Conservation (phyloP, 2,888 invertebrate genomes). For the Morinoia aosen region DNA sequence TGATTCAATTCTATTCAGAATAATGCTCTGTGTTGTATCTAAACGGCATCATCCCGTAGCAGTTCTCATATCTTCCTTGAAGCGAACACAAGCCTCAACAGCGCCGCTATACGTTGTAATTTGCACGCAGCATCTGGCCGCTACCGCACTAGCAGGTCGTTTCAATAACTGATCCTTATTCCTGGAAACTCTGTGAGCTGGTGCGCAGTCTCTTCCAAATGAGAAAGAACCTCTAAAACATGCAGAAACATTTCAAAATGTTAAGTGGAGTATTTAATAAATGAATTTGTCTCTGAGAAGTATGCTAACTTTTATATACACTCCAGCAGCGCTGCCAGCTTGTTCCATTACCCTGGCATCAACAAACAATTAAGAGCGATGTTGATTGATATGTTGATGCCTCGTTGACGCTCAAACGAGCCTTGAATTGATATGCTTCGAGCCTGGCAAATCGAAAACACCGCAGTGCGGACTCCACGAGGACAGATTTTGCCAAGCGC, state of each 20-base stretch:
- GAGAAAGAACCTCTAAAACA: neutral
- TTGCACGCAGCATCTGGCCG: too few species aligned
- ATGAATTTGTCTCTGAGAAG: neutral
- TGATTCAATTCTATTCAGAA: neutral
- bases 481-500: neutral
- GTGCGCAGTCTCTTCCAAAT: neutral
- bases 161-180: neutral
- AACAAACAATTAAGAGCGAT: neutral
- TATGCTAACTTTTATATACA: neutral
- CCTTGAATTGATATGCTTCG: slow-evolving; percentile 17
- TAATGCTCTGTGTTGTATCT: neutral
- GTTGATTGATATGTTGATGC: slow-evolving; percentile 34
- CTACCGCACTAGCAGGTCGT: neutral
- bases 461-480: neutral
- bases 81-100: neutral
- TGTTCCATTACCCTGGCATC: neutral
- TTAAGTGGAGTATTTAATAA: neutral
- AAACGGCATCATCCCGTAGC: neutral
- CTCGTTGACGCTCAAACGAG: slow-evolving; percentile 12
- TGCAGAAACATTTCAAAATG: neutral
- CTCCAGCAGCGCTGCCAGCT: neutral
- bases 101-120: neutral
- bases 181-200: neutral
- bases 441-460: neutral
- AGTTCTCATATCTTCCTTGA: neutral